These are phyloP conservation scores for Drosophila mimica DNA, from an alignment of 2,888 invertebrate species.

Conservation along the genomic window DNA sequence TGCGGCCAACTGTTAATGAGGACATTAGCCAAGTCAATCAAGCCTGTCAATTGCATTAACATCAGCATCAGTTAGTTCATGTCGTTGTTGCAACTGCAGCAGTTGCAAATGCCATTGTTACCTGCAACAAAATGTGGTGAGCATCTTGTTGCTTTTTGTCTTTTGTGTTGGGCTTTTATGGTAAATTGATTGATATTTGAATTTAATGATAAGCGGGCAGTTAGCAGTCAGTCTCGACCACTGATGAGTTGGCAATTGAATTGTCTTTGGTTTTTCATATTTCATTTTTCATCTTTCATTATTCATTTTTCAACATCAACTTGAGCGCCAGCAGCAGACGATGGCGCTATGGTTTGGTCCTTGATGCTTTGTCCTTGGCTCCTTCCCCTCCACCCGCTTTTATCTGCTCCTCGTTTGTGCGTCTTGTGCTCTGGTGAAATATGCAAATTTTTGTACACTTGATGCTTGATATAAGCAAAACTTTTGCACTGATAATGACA, in stretches of 20 bases:
- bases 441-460: conserved; percentile 60
- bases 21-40: conserved; percentile 39
- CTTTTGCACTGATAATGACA: conserved; percentile 77
- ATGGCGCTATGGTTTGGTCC: conserved; percentile 25
- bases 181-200: conserved; percentile 80
- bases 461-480: conserved; percentile 72
- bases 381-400: not conserved
- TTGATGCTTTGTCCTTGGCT: conserved; percentile 1
- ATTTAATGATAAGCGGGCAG: conserved; percentile 72
- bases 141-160: conserved; percentile 1
- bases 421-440: conserved; percentile 56
- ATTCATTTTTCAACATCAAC: conserved; percentile 60
- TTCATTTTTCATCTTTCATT: conserved; percentile 62
- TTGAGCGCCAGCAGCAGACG: conserved; percentile 64
- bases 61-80: conserved; percentile 1
- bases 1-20: conserved; percentile 20
- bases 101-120: conserved; percentile 27
- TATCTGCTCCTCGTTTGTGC: conserved; percentile 16
- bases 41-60: conserved; percentile 40
- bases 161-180: conserved; percentile 55
- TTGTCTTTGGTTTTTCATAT: conserved; percentile 42
- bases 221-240: conserved; percentile 46
- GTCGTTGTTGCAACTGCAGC: conserved; percentile 11
- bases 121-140: conserved; percentile 17
- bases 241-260: conserved; percentile 68